phyloP scores from a whole-genome alignment of 92 coral and sea anemone species.

The Porites lobata region DNA sequence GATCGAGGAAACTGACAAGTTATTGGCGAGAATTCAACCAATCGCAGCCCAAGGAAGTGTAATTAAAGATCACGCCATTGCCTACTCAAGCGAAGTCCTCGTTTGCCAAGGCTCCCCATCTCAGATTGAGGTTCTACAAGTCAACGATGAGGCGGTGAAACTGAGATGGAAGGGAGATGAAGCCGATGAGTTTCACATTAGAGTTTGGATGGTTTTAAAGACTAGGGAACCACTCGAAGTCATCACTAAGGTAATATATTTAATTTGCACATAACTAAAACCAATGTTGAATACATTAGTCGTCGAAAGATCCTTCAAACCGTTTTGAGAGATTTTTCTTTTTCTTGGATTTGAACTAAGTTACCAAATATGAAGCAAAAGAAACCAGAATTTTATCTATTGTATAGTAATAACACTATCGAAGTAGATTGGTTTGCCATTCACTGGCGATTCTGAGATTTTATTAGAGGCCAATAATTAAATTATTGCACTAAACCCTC shows the following conservation, averaged over 20 bases:
- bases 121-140: conserved; percentile 5
- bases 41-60: background rate
- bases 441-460: too few species aligned
- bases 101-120: conserved; percentile 6
- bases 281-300: too few species aligned
- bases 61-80: background rate
- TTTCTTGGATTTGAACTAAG: too few species aligned
- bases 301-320: too few species aligned
- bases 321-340: too few species aligned
- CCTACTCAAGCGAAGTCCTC: background rate
- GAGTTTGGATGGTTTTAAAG: conserved; percentile 10
- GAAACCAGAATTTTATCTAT: too few species aligned
- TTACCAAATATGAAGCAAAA: too few species aligned
- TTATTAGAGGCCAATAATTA: too few species aligned
- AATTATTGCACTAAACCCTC: too few species aligned
- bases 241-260: background rate
- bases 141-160: background rate
- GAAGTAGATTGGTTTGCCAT: background rate
- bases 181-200: background rate
- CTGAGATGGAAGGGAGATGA: background rate
- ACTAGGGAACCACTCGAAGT: background rate
- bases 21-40: conserved; percentile 7
- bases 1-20: background rate
- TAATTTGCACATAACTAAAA: background rate
- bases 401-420: too few species aligned